These are phyloP conservation scores for Poecilia latipinna DNA, from an alignment of 2,113 vertebrate genomes.

Conservation along the genomic window DNA sequence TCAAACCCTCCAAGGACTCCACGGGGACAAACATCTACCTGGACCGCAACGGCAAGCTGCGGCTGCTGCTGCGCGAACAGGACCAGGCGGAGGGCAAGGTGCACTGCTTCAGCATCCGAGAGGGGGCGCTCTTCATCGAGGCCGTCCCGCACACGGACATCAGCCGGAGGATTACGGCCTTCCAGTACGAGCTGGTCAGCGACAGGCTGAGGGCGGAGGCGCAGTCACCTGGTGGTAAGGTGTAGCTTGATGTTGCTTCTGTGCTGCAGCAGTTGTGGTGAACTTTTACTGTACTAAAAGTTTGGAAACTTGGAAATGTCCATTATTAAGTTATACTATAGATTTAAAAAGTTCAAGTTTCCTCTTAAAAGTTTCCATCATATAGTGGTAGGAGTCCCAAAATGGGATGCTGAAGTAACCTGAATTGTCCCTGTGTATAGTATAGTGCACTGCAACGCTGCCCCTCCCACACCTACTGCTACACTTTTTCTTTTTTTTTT, in stretches of 20 bases:
- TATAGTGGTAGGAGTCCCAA: not conserved
- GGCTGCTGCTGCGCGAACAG: conserved; percentile 87
- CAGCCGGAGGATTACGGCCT: conserved; percentile 90
- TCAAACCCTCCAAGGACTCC: conserved; percentile 89
- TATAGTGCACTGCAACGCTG: not conserved
- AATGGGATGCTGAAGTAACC: not conserved
- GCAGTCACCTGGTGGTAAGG: conserved; percentile 85
- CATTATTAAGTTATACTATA: not conserved
- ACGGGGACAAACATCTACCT: conserved; percentile 96
- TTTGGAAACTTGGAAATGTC: not conserved
- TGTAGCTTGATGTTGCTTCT: not conserved
- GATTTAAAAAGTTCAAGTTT: not conserved
- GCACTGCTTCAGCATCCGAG: conserved; percentile 89
- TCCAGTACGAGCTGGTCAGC: conserved; percentile 93
- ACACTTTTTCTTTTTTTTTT: too few species aligned
- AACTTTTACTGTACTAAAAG: not conserved
- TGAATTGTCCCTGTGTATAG: not conserved
- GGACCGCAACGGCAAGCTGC: conserved; percentile 92
- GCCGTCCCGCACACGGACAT: conserved; percentile 92
- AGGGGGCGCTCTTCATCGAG: conserved; percentile 93
- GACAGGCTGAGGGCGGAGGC: conserved; percentile 78
- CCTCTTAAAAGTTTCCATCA: too few species aligned
- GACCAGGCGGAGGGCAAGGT: conserved; percentile 81
- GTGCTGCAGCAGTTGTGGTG: not conserved
- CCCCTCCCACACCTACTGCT: not conserved